Conservation (phyloP, 2,888 invertebrate species). For the Noctua comes region DNA sequence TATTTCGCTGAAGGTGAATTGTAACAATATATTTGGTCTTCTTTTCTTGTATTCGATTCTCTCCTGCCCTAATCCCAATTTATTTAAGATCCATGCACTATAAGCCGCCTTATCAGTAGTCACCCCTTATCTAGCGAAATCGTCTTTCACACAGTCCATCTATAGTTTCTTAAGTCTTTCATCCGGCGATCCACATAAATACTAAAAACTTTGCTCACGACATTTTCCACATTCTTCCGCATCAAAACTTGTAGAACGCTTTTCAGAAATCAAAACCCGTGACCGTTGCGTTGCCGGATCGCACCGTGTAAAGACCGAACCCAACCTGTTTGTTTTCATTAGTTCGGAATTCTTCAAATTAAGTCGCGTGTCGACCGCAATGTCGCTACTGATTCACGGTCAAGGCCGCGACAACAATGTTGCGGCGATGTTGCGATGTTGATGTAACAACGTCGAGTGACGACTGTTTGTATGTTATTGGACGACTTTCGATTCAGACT, state of each 20-base stretch:
- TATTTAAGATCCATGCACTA: too few relatives aligned
- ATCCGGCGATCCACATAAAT: background rate
- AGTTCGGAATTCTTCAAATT: constrained; percentile 69
- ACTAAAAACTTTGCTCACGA: background rate
- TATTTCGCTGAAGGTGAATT: background rate
- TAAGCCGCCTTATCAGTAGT: background rate
- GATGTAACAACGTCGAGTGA: constrained; percentile 48
- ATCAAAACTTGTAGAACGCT: background rate
- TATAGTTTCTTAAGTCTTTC: background rate
- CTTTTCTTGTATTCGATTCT: background rate
- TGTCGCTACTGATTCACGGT: constrained; percentile 62
- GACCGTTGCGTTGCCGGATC: constrained; percentile 48
- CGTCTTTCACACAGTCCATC: background rate
- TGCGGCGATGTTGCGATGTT: constrained; percentile 45
- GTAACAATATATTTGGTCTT: background rate
- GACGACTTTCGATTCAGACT: constrained; percentile 29
- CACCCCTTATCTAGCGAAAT: background rate
- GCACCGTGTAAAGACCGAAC: constrained; percentile 35
- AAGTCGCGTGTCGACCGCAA: constrained; percentile 65
- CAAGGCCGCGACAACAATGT: constrained; percentile 65
- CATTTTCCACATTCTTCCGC: background rate
- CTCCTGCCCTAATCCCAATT: background rate
- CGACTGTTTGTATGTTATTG: constrained; percentile 34
- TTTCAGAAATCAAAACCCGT: background rate
- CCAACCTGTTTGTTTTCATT: constrained; percentile 70